These are phyloP conservation scores for Strongylocentrotus purpuratus DNA, from an alignment of 35 echinoderm and acorn worm species.

Conservation along the genomic window DNA sequence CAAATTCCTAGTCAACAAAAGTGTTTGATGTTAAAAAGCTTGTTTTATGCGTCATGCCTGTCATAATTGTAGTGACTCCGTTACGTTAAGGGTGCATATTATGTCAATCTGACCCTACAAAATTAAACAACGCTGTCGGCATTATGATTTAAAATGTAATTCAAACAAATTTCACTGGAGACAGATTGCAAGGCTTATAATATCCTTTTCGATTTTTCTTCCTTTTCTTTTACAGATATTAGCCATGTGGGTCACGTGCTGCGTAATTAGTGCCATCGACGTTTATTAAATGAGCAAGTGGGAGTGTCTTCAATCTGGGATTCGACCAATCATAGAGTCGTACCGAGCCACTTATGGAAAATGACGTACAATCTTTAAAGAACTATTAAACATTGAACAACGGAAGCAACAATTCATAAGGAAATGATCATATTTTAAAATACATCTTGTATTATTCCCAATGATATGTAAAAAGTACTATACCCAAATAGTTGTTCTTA, in stretches of 20 bases:
- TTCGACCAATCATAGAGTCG: not conserved
- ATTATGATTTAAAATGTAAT: not conserved
- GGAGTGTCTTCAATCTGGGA: not conserved
- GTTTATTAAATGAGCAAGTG: not conserved
- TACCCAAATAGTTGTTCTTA: not conserved
- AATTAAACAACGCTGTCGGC: not conserved
- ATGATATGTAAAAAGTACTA: not conserved
- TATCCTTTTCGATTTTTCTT: not conserved
- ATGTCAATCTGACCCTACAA: not conserved
- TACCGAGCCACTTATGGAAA: not conserved
- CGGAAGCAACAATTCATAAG: not conserved
- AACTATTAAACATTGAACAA: not conserved
- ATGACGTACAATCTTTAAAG: not conserved
- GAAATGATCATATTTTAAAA: not conserved
- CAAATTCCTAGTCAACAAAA: no score
- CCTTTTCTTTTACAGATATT: constrained; percentile 13
- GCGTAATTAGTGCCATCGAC: constrained; percentile 48
- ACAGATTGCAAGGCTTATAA: not conserved
- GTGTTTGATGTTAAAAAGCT: not conserved
- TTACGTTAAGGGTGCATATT: not conserved
- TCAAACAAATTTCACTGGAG: not conserved
- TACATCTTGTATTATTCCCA: no score
- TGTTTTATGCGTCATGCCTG: not conserved
- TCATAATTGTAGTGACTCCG: not conserved
- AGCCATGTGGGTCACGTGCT: constrained; percentile 27